Conservation (phyloP, 2,113 vertebrate genomes). For the Caracal caracal region DNA sequence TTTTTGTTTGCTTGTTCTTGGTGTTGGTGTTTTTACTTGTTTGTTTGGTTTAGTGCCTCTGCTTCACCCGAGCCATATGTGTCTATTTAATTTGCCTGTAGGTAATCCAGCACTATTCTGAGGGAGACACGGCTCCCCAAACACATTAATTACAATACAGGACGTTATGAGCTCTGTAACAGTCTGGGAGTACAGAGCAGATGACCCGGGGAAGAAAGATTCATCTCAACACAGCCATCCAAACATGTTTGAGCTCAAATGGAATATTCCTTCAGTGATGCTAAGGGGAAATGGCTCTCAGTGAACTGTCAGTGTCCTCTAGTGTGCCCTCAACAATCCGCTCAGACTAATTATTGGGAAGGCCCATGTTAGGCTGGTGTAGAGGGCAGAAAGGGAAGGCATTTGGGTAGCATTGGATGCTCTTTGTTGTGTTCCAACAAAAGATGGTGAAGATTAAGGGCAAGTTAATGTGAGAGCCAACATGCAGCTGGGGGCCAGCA, state of each 20-base stretch:
- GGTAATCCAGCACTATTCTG: background rate
- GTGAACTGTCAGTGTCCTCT: background rate
- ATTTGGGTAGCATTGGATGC: no score
- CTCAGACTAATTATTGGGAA: background rate
- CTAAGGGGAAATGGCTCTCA: background rate
- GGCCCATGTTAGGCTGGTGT: background rate
- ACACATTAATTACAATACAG: background rate
- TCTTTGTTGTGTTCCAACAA: background rate
- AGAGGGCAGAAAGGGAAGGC: background rate
- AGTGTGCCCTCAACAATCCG: background rate
- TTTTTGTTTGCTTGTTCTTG: constrained; percentile 28
- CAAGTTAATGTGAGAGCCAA: background rate
- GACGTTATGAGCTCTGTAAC: background rate
- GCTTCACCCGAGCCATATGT: background rate
- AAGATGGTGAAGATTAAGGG: background rate
- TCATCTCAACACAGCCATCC: background rate
- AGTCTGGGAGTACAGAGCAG: background rate
- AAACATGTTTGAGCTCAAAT: background rate
- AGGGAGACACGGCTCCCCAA: background rate
- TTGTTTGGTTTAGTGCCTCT: background rate
- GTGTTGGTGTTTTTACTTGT: background rate
- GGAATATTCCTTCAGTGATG: no score
- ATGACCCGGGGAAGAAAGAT: background rate
- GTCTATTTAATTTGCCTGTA: background rate
- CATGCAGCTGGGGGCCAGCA: background rate